Conservation (phyloP, 2,888 invertebrate species). For the Rhyacophila evoluta region DNA sequence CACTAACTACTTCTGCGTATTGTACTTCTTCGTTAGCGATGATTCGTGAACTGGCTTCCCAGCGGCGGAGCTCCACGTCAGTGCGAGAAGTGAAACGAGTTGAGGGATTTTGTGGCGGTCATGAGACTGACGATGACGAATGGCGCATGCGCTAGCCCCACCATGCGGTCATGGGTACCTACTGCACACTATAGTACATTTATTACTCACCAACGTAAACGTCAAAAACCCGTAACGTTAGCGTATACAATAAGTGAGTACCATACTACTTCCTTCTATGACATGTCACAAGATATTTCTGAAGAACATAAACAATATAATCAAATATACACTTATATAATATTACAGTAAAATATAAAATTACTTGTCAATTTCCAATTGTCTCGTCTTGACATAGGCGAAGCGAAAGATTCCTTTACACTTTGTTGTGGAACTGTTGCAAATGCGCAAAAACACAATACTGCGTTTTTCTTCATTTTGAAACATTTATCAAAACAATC, state of each 20-base stretch:
- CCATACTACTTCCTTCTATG: not conserved
- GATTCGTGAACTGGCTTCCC: slow-evolving; percentile 28
- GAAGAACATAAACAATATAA: not conserved
- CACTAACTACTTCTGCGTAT: slow-evolving; percentile 1
- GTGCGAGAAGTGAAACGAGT: slow-evolving; percentile 6
- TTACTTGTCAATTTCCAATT: slow-evolving; percentile 32
- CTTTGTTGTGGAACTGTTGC: slow-evolving; percentile 38
- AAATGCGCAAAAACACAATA: slow-evolving; percentile 50
- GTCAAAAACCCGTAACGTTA: too few relatives aligned
- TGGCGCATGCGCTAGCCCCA: slow-evolving; percentile 15
- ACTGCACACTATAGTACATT: not conserved
- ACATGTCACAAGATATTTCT: not conserved
- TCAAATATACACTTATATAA: too few relatives aligned
- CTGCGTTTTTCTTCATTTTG: slow-evolving; percentile 53
- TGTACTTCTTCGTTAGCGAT: slow-evolving; percentile 15
- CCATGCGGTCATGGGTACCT: not conserved
- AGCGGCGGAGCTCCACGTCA: not conserved
- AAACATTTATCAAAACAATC: slow-evolving; percentile 17
- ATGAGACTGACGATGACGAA: not conserved
- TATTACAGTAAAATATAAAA: too few relatives aligned
- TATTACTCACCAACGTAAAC: not conserved
- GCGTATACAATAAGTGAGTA: too few relatives aligned
- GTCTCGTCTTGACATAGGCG: slow-evolving; percentile 41
- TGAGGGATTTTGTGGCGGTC: slow-evolving; percentile 15
- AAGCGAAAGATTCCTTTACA: slow-evolving; percentile 35